Percentiles rank a stretch among this genome's conserved stretches.
These are phyloP conservation scores for Nysson spinosus DNA, from an alignment of 2,888 invertebrate species.

Conservation along the genomic window DNA sequence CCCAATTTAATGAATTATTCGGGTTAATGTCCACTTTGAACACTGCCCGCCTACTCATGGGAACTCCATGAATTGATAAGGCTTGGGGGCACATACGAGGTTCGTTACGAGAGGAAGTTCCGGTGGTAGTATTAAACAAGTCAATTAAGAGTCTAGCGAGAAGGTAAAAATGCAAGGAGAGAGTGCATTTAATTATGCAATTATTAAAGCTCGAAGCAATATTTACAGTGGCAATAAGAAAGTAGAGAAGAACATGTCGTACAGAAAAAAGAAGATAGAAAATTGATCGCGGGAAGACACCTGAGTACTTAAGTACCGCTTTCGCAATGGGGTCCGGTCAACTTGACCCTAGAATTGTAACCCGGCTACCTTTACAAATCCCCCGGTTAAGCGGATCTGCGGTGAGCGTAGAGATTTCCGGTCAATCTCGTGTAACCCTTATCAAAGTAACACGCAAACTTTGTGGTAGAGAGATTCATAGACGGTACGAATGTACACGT, in stretches of 20 bases:
- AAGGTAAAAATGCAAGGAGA: constrained; percentile 3
- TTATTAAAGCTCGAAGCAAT: too few species aligned
- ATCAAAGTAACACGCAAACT: constrained; percentile 21
- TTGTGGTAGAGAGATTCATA: constrained; percentile 2
- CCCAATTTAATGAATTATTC: constrained; percentile 6
- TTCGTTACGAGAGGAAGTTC: constrained; percentile 5
- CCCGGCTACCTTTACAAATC: constrained; percentile 42
- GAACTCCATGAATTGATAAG: not conserved
- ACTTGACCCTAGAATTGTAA: constrained; percentile 37
- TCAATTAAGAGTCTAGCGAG: constrained; percentile 32
- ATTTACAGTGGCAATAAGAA: too few species aligned
- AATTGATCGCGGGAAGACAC: constrained; percentile 26
- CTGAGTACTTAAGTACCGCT: constrained; percentile 27
- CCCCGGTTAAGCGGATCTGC: constrained; percentile 42
- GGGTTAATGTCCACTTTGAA: constrained; percentile 26
- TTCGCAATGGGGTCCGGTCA: constrained; percentile 13
- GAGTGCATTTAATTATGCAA: constrained; percentile 13
- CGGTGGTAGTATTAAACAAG: constrained; percentile 1
- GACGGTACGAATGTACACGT: not conserved
- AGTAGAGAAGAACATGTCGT: too few species aligned
- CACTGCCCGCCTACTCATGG: not conserved
- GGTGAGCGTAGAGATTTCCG: constrained; percentile 37
- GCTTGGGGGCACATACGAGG: not conserved
- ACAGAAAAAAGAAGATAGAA: constrained; percentile 21
- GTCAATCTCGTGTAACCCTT: constrained; percentile 15